phyloP scores from a whole-genome alignment of 1,140 invertebrate genomes.

The Pogonognathellus flavescens region DNA sequence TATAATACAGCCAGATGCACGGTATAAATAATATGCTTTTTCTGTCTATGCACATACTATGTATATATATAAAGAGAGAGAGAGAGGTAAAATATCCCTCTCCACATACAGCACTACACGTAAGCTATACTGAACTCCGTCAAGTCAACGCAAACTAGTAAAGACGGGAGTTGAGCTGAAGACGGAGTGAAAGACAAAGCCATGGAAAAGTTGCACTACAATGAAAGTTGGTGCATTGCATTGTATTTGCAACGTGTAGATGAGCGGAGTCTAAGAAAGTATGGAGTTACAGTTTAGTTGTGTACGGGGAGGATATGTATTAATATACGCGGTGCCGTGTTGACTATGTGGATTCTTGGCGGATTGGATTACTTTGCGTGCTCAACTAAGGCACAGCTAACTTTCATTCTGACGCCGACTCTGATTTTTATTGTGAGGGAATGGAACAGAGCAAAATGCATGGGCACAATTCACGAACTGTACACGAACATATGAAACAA shows the following conservation, averaged over 20 bases:
- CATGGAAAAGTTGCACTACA: not conserved
- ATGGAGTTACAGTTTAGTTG: too few species aligned
- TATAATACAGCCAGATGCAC: too few species aligned
- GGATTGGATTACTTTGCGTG: slow-evolving; percentile 29
- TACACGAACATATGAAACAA: not conserved
- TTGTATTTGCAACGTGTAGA: not conserved
- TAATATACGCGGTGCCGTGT: not conserved
- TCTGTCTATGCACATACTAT: too few species aligned
- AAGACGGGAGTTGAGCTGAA: not conserved
- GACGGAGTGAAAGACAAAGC: not conserved
- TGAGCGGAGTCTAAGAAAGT: too few species aligned
- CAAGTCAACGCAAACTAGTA: not conserved
- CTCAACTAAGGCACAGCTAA: not conserved
- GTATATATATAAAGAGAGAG: too few species aligned
- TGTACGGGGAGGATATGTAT: too few species aligned
- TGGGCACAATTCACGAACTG: slow-evolving; percentile 15
- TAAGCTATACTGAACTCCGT: not conserved
- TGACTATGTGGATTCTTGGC: not conserved
- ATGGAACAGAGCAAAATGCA: not conserved
- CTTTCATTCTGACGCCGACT: slow-evolving; percentile 11
- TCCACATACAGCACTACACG: too few species aligned
- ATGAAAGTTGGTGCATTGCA: not conserved
- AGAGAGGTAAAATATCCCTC: too few species aligned
- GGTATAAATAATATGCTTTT: too few species aligned
- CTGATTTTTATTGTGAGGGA: slow-evolving; percentile 15